A percentile compares a stretch with the other conserved stretches of the same genome.
Conservation (phyloP, 2,888 invertebrate species). For the Hirtodrosophila duncani region DNA sequence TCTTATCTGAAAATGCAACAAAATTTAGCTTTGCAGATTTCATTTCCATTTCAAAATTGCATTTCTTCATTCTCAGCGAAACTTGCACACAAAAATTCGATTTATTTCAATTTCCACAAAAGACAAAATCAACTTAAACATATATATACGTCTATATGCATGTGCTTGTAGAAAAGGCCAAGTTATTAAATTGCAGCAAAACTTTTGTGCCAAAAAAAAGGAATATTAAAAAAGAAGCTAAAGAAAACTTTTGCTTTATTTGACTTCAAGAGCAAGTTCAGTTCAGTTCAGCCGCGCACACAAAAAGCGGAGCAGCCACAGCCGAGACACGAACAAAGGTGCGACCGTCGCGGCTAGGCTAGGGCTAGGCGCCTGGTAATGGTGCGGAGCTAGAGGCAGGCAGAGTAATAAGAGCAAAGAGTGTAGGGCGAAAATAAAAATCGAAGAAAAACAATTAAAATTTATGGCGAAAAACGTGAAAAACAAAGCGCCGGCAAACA, state of each 20-base stretch:
- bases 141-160: no score
- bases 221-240: not conserved
- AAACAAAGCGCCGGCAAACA: constrained; percentile 54
- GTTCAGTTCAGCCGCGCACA: constrained; percentile 7
- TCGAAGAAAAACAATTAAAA: constrained; percentile 71
- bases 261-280: constrained; percentile 53
- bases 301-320: constrained; percentile 22
- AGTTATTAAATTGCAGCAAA: constrained; percentile 49
- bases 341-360: constrained; percentile 36
- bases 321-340: constrained; percentile 40
- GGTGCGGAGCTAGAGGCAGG: not conserved
- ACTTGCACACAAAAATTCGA: constrained; percentile 26
- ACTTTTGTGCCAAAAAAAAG: constrained; percentile 20
- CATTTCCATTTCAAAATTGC: constrained; percentile 1
- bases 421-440: constrained; percentile 50
- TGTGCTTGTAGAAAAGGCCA: constrained; percentile 1
- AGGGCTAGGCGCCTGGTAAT: constrained; percentile 13
- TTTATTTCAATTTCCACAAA: constrained; percentile 36
- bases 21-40: not conserved
- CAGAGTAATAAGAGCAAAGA: constrained; percentile 8
- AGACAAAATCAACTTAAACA: constrained; percentile 36
- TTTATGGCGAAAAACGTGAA: constrained; percentile 49
- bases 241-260: constrained; percentile 42
- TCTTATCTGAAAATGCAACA: no score
- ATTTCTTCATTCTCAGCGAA: not conserved